These are phyloP conservation scores for Montipora foliosa DNA, from an alignment of 64 coral and sea anemone species.

Conservation along the genomic window DNA sequence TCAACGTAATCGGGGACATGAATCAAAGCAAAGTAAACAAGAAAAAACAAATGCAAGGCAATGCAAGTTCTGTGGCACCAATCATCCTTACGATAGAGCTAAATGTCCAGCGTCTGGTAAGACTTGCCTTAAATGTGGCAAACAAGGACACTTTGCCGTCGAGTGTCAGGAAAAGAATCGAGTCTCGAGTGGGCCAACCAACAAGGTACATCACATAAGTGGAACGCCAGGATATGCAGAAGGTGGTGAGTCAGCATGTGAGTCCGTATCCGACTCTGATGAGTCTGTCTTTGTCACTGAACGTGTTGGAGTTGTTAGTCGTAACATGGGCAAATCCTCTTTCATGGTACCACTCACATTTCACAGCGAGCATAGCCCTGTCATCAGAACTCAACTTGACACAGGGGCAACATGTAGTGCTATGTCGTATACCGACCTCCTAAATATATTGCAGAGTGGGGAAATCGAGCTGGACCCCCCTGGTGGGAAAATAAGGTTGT, in stretches of 20 bases:
- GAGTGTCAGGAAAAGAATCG: not conserved
- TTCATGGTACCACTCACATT: too few species aligned
- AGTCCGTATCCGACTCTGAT: too few species aligned
- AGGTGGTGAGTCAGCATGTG: too few species aligned
- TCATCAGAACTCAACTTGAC: too few species aligned
- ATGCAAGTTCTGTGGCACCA: constrained; percentile 16
- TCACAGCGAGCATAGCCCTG: too few species aligned
- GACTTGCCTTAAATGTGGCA: constrained; percentile 4
- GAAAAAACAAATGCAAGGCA: not conserved
- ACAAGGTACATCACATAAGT: constrained; percentile 14
- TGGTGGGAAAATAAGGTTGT: constrained; percentile 6
- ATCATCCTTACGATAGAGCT: not conserved
- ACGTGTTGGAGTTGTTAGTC: too few species aligned
- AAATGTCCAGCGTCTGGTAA: constrained; percentile 5
- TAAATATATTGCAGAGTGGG: too few species aligned
- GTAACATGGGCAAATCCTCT: too few species aligned
- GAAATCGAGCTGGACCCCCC: too few species aligned
- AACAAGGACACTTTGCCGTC: constrained; percentile 4
- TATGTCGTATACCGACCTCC: too few species aligned
- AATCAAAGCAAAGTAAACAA: not conserved
- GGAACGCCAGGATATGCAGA: not conserved
- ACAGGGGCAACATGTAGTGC: too few species aligned
- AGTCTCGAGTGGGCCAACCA: not conserved
- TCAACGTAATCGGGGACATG: not conserved
- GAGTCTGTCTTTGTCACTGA: too few species aligned